Conservation (phyloP, 2,888 invertebrate genomes). For the Cheilosia scutellata region DNA sequence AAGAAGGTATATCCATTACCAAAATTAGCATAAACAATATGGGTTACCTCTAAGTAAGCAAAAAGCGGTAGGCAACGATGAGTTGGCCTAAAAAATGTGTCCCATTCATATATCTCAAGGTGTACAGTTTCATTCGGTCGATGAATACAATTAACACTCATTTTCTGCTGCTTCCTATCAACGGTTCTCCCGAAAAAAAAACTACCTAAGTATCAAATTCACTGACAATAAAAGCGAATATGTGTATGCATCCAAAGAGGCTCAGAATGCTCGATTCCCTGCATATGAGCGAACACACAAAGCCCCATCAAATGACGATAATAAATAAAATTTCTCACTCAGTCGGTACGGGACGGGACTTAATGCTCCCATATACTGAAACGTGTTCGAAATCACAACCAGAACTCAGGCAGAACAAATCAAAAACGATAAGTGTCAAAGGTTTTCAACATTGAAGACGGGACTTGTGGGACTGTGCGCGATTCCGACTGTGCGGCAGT, state of each 20-base stretch:
- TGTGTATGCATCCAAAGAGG: constrained; percentile 35
- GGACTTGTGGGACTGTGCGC: constrained; percentile 20
- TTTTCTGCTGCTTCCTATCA: constrained; percentile 55
- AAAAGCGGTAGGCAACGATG: constrained; percentile 26
- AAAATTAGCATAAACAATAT: constrained; percentile 4
- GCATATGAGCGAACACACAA: constrained; percentile 34
- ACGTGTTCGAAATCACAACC: constrained; percentile 73
- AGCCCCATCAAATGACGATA: constrained; percentile 62
- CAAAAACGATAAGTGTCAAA: constrained; percentile 76
- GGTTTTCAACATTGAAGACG: constrained; percentile 65
- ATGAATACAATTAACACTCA: constrained; percentile 70
- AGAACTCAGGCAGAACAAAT: constrained; percentile 73
- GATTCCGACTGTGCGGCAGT: constrained; percentile 25
- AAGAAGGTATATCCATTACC: not conserved
- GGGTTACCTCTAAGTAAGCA: not conserved
- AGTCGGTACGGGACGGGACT: constrained; percentile 26
- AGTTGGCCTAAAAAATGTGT: constrained; percentile 52
- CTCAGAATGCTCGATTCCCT: constrained; percentile 35
- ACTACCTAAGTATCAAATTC: constrained; percentile 40
- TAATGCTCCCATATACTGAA: constrained; percentile 53
- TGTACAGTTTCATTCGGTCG: constrained; percentile 63
- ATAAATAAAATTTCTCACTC: constrained; percentile 74
- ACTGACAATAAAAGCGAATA: constrained; percentile 63
- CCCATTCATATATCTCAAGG: constrained; percentile 65
- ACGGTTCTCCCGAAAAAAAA: constrained; percentile 40